Conservation (phyloP, 2,888 invertebrate species). For the Tipula unca region DNA sequence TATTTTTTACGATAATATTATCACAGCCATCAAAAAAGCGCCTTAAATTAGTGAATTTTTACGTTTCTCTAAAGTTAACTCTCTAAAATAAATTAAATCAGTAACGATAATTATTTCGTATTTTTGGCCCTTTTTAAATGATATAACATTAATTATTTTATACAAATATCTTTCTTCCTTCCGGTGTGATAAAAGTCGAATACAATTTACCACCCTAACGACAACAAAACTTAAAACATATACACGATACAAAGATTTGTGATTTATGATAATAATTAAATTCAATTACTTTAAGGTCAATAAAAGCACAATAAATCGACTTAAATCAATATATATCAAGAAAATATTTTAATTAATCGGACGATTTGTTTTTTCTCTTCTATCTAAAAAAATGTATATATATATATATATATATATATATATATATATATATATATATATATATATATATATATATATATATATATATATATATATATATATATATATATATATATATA, state of each 20-base stretch:
- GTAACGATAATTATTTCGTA: background rate
- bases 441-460: background rate
- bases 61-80: background rate
- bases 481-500: background rate
- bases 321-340: background rate
- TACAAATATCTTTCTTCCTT: background rate
- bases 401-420: background rate
- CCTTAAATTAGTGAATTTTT: conserved; percentile 8
- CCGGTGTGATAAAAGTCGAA: background rate
- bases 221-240: background rate
- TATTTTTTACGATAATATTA: conserved; percentile 14
- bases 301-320: background rate
- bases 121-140: conserved; percentile 1
- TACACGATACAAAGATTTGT: background rate
- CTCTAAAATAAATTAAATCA: background rate
- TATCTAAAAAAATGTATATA: background rate
- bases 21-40: conserved; percentile 18
- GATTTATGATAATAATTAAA: background rate
- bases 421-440: too few species aligned
- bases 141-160: background rate
- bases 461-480: background rate
- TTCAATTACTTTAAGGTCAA: background rate
- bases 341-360: background rate
- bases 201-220: background rate
- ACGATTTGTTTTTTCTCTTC: conserved; percentile 8